Evolutionary conservation across 1,140 invertebrate species (phyloP).

Genomic region (Saccostrea cuccullata): DNA sequence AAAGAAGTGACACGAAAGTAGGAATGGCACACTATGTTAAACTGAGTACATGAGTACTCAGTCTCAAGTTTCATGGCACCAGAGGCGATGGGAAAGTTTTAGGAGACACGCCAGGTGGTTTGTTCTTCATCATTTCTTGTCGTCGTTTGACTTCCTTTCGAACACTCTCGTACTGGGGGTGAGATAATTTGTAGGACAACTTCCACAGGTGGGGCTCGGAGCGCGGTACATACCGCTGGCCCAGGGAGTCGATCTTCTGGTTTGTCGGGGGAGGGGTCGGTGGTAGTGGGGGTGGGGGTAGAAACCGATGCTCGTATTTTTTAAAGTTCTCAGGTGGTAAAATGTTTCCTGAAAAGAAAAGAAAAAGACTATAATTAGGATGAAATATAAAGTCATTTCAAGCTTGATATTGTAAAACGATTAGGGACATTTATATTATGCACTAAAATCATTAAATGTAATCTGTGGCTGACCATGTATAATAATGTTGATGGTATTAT

Average conservation of each 20-base stretch:
- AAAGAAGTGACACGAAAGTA: not conserved
- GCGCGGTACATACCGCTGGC: slow-evolving; percentile 66
- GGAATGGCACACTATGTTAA: not conserved
- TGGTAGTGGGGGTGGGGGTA: slow-evolving; percentile 65
- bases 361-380: not conserved
- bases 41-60: no score
- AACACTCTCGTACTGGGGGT: slow-evolving; percentile 71
- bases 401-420: no score
- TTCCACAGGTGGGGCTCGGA: slow-evolving; percentile 73
- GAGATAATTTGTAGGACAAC: slow-evolving; percentile 73
- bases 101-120: slow-evolving; percentile 45
- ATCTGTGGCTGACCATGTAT: no score
- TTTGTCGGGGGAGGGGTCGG: slow-evolving; percentile 66
- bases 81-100: slow-evolving; percentile 63
- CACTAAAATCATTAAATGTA: no score
- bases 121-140: slow-evolving; percentile 60
- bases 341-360: slow-evolving; percentile 72
- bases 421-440: no score
- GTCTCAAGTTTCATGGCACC: slow-evolving; percentile 28
- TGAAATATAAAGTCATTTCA: no score
- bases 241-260: slow-evolving; percentile 71
- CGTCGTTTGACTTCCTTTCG: slow-evolving; percentile 66
- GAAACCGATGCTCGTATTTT: slow-evolving; percentile 73
- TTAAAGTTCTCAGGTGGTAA: slow-evolving; percentile 76
- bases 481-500: no score